Base-by-base conservation (phyloP, 2,797 vertebrate species). In the Sebastiscus albofasciatus region DNA sequence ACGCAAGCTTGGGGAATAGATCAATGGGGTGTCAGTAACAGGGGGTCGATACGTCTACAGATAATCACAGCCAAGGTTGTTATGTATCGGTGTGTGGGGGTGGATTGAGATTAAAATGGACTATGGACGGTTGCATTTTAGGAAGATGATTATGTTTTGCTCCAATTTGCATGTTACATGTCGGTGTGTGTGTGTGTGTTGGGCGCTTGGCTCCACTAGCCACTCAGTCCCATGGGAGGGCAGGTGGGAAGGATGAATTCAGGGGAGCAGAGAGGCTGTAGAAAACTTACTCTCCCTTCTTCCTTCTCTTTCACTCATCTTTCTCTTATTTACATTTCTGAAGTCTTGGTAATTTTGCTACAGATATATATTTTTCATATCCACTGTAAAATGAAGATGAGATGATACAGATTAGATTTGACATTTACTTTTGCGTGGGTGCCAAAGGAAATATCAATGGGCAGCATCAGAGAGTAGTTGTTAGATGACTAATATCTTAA, bases 51-150 rank as follows among this genome's bases (percentile, higher is more conserved):
- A 85, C 67, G 11, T 85, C 72, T 71, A 58, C 56, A 55, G 76
- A 81, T 89, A 66, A 82, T 90, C 82, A 84, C 78, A 46, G 83
- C 58, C 61, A 36, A 67, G 68, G 61, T 82, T 74, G 54, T 87
- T 78, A 83, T 87, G 39, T 79, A 72, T 83, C 46, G 60, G 61
- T 82, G 60, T 83, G 79, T 73, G 62, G 58, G 68, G 39, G 33
- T 69, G 75, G 60, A 80, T 61, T 60, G 70, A 81, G 83, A 81
- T 84, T 81, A 68, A 85, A 91, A 34, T 74, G 74, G 42, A 79
- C 73, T 80, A 74, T 67, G 59, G 87, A 82, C 75, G 83, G 89
- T 88, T 84, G 75, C 68, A 82, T 86, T 49, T 77, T 66, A 22
- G 67, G 79, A 71, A 61, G 77, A 79, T 71, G 61, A 88, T 82